Evolutionary conservation across 2,797 vertebrate species (phyloP), one percentile per base, ranked within the genome.

Genomic region (Heterohyrax brucei): DNA sequence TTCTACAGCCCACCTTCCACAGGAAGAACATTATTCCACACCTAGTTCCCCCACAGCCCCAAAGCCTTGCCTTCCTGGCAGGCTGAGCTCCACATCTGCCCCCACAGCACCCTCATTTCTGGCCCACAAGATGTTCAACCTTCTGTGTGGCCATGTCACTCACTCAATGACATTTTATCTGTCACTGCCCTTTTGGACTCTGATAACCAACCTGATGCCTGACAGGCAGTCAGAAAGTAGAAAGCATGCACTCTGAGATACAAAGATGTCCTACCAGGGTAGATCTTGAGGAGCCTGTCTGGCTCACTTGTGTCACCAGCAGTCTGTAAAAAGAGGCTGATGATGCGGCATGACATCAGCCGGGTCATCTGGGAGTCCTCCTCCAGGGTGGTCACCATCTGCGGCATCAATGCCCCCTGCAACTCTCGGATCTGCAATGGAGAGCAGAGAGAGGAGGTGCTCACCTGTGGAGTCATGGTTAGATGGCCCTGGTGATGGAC

Each of bases 281-380:
- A 99, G 95, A 99, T 98, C 96, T 98, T 99, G 98, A 99, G 99
- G 89, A 99, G 98, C 70, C 98, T 97, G 2, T 99, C 99, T 0
- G 98, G 97, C 82, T 98, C 98, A 64, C 99, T 97, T 50, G 97
- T 94, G 22, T 88, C 91, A 21, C 98, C 98, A 12, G 98, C 98
- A 88, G 98, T 96, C 64, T 96, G 97, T 21, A 99, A 95, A 8
- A 99, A 96, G 19, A 94, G 46, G 24, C 96, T 96, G 30, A 99
- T 77, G 78, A 99, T 98, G 44, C 97, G 99, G 96, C 99, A 99
- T 39, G 99, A 99, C 64, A 99, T 77, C 46, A 99, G 94, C 1
- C 99, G 98, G 53, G 98, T 97, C 93, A 98, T 99, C 97, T 99
- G 98, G 2, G 99, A 99, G 89, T 99, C 99, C 93, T 99, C 99